phyloP scores from a whole-genome alignment of 2,113 vertebrate genomes.

The Microcebus murinus region DNA sequence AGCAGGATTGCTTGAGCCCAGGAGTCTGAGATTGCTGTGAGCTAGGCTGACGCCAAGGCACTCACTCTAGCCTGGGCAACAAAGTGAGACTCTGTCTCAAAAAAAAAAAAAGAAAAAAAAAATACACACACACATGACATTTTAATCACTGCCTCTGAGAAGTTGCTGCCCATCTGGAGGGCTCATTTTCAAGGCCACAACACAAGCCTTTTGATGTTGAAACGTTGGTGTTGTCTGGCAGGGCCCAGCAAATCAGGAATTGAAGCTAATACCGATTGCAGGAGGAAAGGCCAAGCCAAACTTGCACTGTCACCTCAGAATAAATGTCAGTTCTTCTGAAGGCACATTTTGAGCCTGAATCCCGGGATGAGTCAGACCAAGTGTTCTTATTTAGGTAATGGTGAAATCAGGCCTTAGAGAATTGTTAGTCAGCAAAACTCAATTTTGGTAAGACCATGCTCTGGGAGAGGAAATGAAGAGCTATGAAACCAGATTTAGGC shows the following conservation, averaged over 20 bases:
- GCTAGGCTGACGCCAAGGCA: too few species aligned
- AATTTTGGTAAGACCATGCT: neutral
- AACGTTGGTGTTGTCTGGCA: neutral
- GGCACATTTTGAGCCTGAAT: neutral
- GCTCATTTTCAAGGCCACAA: neutral
- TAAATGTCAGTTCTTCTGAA: neutral
- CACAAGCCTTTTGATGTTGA: neutral
- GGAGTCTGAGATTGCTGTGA: too few species aligned
- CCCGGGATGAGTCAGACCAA: constrained; percentile 45
- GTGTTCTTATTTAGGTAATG: constrained; percentile 43
- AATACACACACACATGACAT: neutral
- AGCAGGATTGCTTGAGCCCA: too few species aligned
- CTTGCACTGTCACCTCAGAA: neutral
- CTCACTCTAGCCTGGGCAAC: too few species aligned
- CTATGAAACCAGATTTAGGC: neutral
- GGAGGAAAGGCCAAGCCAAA: neutral
- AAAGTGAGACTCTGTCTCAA: too few species aligned
- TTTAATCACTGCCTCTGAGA: neutral
- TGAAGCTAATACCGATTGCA: neutral
- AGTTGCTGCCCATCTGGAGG: neutral
- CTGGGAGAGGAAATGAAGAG: constrained; percentile 38
- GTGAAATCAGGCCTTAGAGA: constrained; percentile 41
- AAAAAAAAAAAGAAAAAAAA: too few species aligned
- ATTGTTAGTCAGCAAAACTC: constrained; percentile 58
- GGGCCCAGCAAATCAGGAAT: neutral